Evolutionary conservation across 2,113 vertebrate species (phyloP).

Genomic region (Strigops habroptila): DNA sequence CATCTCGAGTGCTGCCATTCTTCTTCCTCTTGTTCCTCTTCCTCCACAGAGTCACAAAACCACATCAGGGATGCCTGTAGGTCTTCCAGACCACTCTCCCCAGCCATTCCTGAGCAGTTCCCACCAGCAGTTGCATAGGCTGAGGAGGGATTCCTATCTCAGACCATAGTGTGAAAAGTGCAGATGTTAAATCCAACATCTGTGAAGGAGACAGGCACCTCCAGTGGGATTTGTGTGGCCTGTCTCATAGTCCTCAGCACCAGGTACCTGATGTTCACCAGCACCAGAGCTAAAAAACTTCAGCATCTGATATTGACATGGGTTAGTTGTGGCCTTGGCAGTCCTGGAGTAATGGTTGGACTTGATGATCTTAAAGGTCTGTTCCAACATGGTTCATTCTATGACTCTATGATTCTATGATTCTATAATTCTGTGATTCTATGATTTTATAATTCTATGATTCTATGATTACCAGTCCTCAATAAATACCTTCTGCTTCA

Average conservation of each 20-base stretch:
- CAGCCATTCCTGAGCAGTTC: not conserved
- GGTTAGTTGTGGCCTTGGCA: no score
- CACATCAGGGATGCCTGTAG: not conserved
- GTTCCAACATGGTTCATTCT: no score
- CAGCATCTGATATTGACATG: not conserved
- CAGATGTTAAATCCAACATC: not conserved
- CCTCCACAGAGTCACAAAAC: not conserved
- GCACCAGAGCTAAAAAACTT: not conserved
- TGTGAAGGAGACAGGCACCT: not conserved
- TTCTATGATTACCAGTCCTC: no score
- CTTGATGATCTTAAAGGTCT: no score
- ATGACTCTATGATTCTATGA: no score
- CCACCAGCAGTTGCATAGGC: not conserved
- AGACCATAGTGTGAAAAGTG: not conserved
- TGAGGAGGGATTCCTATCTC: not conserved
- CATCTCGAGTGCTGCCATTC: not conserved
- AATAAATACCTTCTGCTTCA: not conserved
- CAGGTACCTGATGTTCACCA: not conserved
- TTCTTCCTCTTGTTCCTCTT: not conserved
- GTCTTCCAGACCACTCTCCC: not conserved
- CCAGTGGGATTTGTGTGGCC: not conserved
- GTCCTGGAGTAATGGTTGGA: no score
- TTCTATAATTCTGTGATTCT: no score
- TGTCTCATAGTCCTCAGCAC: not conserved
- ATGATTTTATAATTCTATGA: no score